Base-by-base conservation (phyloP, 2,888 invertebrate genomes). In the Acanthopleura granulata region DNA sequence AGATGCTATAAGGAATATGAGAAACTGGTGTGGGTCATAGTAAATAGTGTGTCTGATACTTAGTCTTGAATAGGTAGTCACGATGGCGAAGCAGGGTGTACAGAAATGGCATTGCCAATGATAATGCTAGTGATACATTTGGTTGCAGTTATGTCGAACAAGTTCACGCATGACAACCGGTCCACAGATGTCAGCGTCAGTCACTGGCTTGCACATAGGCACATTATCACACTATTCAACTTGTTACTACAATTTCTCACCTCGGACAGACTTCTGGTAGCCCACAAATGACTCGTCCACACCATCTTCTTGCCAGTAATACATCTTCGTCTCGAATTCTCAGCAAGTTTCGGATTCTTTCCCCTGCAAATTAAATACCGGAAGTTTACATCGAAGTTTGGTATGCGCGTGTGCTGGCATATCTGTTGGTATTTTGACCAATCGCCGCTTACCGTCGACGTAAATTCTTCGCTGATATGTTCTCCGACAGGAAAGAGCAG, bases 231-330 rank as follows among this genome's bases (percentile, higher is more conserved):
- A 57, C 3, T 3, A 57, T 18, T 22, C 18, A 22, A 57, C 6
- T 57, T 57, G 12, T 57, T 12, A 18, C 12, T 4, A 57, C 22
- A 57, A 57, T 57, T 4, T 12, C 66, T 16, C 25, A 66, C 66
- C 66, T 25, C 66, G 22, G 6, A 66, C 66, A 22, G 66, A 66
- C 66, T 66, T 66, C 16, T 66, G 66, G 29, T 66, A 66, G 18
- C 66, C 66, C 25, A 22, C 66, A 22, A 66, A 22, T 25, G 66
- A 66, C 16, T 66, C 66, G 25, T 66, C 66, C 16, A 27, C 27
- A 27, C 22, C 66, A 16, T 66, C 66, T 66, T 66, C 66, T 27
- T 66, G 12, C 66, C 66, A 66, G 25, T 66, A 66, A 66, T 66
- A 66, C 66, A 66, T 66, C 29, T 6, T 66, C 40, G 40, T 40